phyloP scores from a whole-genome alignment of 2,113 vertebrate genomes.

The Atractosteus spatula region DNA sequence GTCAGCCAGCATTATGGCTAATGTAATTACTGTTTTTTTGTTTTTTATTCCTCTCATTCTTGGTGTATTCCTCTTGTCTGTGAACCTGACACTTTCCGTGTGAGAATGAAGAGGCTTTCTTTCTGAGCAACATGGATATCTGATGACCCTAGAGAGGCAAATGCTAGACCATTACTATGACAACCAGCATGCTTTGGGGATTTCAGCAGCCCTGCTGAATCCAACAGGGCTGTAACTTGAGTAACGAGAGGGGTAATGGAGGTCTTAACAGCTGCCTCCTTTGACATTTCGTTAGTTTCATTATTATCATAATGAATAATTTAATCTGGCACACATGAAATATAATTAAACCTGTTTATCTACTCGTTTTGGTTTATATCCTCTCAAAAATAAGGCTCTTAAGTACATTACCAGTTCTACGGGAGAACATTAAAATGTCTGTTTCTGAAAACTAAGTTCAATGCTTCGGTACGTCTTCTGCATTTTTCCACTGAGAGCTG shows the following conservation, averaged over 20 bases:
- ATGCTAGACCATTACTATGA: background rate
- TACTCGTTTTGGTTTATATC: background rate
- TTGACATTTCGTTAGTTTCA: background rate
- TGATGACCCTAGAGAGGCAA: background rate
- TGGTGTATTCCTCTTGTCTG: background rate
- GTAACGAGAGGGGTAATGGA: background rate
- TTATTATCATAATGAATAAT: background rate
- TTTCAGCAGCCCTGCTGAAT: background rate
- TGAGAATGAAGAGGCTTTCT: background rate
- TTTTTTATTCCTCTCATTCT: background rate
- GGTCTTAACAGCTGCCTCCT: background rate
- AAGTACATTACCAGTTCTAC: background rate
- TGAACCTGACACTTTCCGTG: conserved; percentile 1
- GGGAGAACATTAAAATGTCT: background rate
- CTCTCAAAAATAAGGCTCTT: background rate
- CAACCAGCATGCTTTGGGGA: background rate
- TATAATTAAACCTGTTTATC: background rate
- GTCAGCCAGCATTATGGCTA: background rate
- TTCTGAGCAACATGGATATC: background rate
- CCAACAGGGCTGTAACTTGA: background rate
- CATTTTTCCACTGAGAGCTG: too few species aligned
- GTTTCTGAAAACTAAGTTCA: background rate
- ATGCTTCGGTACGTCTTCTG: too few species aligned
- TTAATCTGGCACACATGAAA: background rate
- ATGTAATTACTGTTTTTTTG: too few species aligned